These are phyloP conservation scores for Mystacides longicornis DNA, from an alignment of 2,888 invertebrate genomes.

Conservation along the genomic window DNA sequence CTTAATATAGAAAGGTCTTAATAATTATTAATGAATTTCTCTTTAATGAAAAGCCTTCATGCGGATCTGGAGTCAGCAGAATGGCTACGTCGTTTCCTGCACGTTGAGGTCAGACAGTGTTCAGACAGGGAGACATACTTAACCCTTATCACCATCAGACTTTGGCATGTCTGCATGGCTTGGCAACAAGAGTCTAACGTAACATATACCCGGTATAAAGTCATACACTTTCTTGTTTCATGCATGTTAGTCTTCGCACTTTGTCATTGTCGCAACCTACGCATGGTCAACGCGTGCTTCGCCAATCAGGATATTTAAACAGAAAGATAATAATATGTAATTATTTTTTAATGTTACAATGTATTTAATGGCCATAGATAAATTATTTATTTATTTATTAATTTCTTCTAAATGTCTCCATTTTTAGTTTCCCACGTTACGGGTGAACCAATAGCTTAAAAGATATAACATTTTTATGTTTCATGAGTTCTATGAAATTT, in stretches of 20 bases:
- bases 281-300: neutral
- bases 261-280: neutral
- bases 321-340: too few species aligned
- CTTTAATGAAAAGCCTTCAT: neutral
- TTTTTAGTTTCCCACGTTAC: too few species aligned
- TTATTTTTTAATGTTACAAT: too few species aligned
- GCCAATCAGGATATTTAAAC: too few species aligned
- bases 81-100: neutral
- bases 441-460: too few species aligned
- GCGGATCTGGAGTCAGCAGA: neutral
- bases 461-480: too few species aligned
- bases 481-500: too few species aligned
- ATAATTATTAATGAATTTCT: too few species aligned
- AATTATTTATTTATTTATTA: too few species aligned
- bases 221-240: neutral
- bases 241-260: neutral
- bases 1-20: too few species aligned
- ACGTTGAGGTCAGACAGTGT: neutral
- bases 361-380: too few species aligned
- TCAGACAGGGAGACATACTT: neutral
- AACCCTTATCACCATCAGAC: neutral
- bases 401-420: too few species aligned
- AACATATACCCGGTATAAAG: neutral
- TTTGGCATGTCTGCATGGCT: neutral
- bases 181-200: neutral